Percentiles rank a stretch among this genome's conserved stretches.
Evolutionary conservation across 2,797 vertebrate genomes (phyloP).

Genomic region (Thunnus albacares): DNA sequence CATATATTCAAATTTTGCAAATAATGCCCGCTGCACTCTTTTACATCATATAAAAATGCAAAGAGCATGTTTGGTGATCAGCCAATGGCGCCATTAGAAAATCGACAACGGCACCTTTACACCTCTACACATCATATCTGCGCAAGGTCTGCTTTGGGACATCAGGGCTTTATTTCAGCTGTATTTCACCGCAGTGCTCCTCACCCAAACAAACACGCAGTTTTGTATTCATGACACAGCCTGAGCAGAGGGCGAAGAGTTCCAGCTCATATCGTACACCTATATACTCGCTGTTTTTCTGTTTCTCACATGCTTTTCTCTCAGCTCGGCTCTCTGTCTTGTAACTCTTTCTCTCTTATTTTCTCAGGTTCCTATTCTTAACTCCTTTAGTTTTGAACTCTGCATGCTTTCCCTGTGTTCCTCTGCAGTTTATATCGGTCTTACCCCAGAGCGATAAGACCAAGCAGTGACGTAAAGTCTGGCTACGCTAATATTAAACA

Average conservation of each 20-base stretch:
- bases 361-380: neutral
- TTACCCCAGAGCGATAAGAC: neutral
- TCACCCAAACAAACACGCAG: constrained; percentile 53
- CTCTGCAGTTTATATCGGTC: constrained; percentile 4
- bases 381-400: neutral
- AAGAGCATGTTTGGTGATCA: neutral
- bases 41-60: constrained; percentile 11
- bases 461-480: neutral
- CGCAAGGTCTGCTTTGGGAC: constrained; percentile 34
- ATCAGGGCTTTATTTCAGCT: constrained; percentile 38
- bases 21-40: constrained; percentile 5
- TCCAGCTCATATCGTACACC: constrained; percentile 53
- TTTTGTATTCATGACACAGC: constrained; percentile 63
- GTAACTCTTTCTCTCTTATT: constrained; percentile 11
- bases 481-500: neutral
- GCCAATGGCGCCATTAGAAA: constrained; percentile 6
- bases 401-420: neutral
- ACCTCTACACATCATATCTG: constrained; percentile 9
- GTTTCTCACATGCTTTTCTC: constrained; percentile 17
- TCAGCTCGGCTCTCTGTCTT: constrained; percentile 34
- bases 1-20: neutral
- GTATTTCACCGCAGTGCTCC: constrained; percentile 55
- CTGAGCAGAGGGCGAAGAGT: constrained; percentile 46
- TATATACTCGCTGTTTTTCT: constrained; percentile 15
- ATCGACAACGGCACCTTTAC: neutral